Base-by-base conservation (phyloP, 2,888 invertebrate genomes). In the Lycaena phlaeas region DNA sequence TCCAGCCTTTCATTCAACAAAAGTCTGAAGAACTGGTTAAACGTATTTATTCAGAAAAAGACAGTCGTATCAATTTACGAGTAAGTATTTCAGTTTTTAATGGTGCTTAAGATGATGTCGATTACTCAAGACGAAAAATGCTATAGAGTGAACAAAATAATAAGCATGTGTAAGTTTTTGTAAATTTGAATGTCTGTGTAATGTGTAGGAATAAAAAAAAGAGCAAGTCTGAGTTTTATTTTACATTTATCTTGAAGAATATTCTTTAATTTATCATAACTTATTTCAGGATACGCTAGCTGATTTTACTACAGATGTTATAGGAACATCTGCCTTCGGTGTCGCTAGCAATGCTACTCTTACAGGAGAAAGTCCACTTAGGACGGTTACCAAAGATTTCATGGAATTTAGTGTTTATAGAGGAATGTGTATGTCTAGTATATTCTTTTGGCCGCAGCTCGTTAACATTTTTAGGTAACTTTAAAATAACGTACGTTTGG, bases 221-320 rank as follows among this genome's bases (percentile, higher is more conserved):
- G n/a, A n/a, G n/a, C n/a, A n/a, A n/a, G n/a, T n/a, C n/a, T n/a
- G n/a, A n/a, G n/a, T n/a, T n/a, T n/a, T n/a, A n/a, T n/a, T n/a
- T n/a, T n/a, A n/a, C n/a, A n/a, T n/a, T n/a, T n/a, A n/a, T n/a
- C n/a, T n/a, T n/a, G n/a, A n/a, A n/a, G n/a, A n/a, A n/a, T n/a
- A n/a, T n/a, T n/a, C n/a, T n/a, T n/a, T n/a, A n/a, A n/a, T n/a
- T n/a, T n/a, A n/a, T n/a, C n/a, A n/a, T n/a, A n/a, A n/a, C n/a
- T n/a, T n/a, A n/a, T n/a, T n/a, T n/a, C n/a, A n/a, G n/a, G n/a
- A n/a, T n/a, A n/a, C n/a, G n/a, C n/a, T 49, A 7, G 27, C 54
- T 0, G 64, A 64, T 41, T 61, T 40, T 31, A 56, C 59, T 0
- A 63, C 64, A 0, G 66, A 67, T 31, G 40, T 64, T 0, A 56